Evolutionary conservation across 2,888 invertebrate genomes (phyloP).

Genomic region (Drosophila parthenogenetica): DNA sequence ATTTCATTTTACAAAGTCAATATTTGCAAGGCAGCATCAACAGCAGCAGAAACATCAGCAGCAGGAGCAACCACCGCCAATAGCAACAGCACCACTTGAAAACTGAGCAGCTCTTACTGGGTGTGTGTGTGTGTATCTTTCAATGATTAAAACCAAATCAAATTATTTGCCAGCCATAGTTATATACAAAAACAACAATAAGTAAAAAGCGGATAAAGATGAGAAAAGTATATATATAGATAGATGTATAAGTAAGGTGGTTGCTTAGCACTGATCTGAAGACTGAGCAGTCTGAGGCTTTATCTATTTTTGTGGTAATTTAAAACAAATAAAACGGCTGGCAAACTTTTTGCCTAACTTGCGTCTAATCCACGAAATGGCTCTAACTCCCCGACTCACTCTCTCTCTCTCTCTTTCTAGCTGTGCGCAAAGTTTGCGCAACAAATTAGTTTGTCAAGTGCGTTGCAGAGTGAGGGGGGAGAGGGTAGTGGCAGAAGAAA

Average conservation of each 20-base stretch:
- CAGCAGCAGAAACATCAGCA: slow-evolving; percentile 11
- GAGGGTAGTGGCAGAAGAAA: background rate
- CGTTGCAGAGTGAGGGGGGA: slow-evolving; percentile 28
- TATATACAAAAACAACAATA: slow-evolving; percentile 54
- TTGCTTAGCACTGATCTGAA: background rate
- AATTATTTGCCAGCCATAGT: slow-evolving; percentile 82
- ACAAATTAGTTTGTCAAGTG: slow-evolving; percentile 80
- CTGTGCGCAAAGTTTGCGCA: slow-evolving; percentile 68
- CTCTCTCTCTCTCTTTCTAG: background rate
- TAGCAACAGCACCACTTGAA: slow-evolving; percentile 46
- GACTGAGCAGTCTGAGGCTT: slow-evolving; percentile 31
- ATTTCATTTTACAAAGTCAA: slow-evolving; percentile 82
- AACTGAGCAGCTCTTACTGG: slow-evolving; percentile 50
- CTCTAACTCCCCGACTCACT: slow-evolving; percentile 16
- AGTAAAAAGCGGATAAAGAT: background rate
- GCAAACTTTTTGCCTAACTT: slow-evolving; percentile 56
- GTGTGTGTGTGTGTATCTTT: slow-evolving; percentile 36
- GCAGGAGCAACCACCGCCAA: slow-evolving; percentile 1
- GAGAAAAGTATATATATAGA: background rate
- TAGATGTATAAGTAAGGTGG: background rate
- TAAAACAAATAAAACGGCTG: slow-evolving; percentile 77
- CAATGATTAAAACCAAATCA: slow-evolving; percentile 85
- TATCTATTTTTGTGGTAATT: slow-evolving; percentile 83
- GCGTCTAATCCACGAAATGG: slow-evolving; percentile 56
- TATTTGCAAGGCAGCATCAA: slow-evolving; percentile 65